Percentiles rank a stretch among this genome's conserved stretches.
Conservation (phyloP, 1,140 invertebrate genomes). For the Neocloeon triangulifer region DNA sequence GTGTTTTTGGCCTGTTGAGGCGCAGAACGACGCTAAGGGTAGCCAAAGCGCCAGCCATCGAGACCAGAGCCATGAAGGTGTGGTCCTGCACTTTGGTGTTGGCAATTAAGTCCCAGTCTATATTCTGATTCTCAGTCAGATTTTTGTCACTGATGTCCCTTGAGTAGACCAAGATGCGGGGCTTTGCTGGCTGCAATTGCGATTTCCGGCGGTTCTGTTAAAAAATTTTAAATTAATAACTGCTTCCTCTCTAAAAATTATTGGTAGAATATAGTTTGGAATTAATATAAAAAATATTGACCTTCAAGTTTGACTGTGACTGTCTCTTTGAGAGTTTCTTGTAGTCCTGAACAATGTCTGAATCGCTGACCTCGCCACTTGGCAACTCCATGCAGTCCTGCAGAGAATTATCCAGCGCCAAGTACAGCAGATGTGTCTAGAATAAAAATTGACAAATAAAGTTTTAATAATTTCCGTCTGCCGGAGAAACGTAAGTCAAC, state of each 20-base stretch:
- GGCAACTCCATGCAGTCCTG: conserved; percentile 56
- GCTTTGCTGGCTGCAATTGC: conserved; percentile 30
- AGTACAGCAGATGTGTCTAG: conserved; percentile 51
- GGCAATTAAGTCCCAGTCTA: conserved; percentile 41
- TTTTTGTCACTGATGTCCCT: conserved; percentile 27
- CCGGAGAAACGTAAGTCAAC: too few species aligned
- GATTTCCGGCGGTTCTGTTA: conserved; percentile 18
- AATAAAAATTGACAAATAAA: conserved; percentile 10
- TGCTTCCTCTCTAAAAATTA: conserved; percentile 1
- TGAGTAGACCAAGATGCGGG: conserved; percentile 32
- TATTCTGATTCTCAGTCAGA: conserved; percentile 23
- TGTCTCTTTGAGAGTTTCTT: conserved; percentile 36
- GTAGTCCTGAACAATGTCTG: conserved; percentile 60
- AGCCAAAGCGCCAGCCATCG: conserved; percentile 33
- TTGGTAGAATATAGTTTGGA: background rate
- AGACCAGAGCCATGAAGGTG: conserved; percentile 38
- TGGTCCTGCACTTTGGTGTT: conserved; percentile 33
- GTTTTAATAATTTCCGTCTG: too few species aligned
- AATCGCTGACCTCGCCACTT: conserved; percentile 36
- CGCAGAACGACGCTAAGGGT: conserved; percentile 37
- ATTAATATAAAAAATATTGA: conserved; percentile 5
- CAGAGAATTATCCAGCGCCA: conserved; percentile 49
- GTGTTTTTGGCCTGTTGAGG: conserved; percentile 21
- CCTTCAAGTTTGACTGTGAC: conserved; percentile 17
- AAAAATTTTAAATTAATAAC: conserved; percentile 4